A percentile compares a stretch with the other conserved stretches of the same genome.
phyloP scores from a whole-genome alignment of 2,113 vertebrate species.

The Sceloporus undulatus region DNA sequence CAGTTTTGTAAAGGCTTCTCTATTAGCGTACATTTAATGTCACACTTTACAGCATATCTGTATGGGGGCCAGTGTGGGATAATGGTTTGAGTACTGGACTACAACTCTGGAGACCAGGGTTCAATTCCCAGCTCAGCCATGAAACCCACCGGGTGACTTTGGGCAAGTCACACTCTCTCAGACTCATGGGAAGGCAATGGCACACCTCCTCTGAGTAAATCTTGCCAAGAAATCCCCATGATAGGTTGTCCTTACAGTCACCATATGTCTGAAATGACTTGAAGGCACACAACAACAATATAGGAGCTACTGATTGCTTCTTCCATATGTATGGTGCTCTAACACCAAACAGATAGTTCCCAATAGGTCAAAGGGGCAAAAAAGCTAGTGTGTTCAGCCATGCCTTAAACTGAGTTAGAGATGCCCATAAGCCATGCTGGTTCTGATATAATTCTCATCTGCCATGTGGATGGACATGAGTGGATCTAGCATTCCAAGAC shows the following conservation, averaged over 20 bases:
- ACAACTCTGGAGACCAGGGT: no score
- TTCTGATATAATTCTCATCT: background rate
- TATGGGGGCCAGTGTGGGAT: no score
- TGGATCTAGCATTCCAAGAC: background rate
- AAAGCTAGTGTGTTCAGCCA: background rate
- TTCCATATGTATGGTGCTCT: background rate
- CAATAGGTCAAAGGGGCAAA: slow-evolving; percentile 8
- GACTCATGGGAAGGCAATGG: no score
- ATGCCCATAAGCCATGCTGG: background rate
- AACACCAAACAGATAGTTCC: background rate
- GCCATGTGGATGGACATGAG: background rate
- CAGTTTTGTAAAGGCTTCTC: background rate
- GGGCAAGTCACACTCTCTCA: no score
- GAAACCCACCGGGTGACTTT: no score
- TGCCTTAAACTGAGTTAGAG: background rate
- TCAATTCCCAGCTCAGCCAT: no score
- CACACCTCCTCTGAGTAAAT: no score
- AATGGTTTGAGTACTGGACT: no score
- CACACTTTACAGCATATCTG: background rate
- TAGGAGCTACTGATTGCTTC: background rate
- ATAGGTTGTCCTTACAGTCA: no score
- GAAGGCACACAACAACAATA: no score
- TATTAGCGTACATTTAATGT: background rate
- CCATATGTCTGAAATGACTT: no score
- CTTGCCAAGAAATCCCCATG: no score